Evolutionary conservation across 2,797 vertebrate genomes (phyloP).

Genomic region (Hemibagrus guttatus): DNA sequence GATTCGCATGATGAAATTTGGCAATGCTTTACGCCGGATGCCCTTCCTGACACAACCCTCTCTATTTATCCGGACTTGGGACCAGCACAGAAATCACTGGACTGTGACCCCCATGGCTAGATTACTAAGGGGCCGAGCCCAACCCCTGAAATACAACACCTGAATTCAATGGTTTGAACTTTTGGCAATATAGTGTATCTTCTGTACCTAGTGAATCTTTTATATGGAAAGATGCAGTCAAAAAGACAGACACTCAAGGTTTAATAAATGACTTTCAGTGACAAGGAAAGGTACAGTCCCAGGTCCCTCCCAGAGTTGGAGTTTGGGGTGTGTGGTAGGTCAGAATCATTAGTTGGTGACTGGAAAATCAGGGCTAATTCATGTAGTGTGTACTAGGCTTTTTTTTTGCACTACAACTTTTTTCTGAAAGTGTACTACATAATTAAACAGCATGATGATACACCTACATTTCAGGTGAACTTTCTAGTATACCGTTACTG

Average conservation of each 20-base stretch:
- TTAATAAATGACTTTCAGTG: not conserved
- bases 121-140: too few relatives aligned
- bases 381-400: not conserved
- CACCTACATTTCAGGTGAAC: not conserved
- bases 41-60: too few relatives aligned
- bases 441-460: not conserved
- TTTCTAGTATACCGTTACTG: not conserved
- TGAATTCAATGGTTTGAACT: too few relatives aligned
- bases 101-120: too few relatives aligned
- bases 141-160: too few relatives aligned
- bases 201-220: not conserved
- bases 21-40: too few relatives aligned
- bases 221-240: not conserved
- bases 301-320: not conserved
- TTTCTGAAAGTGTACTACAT: not conserved
- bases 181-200: too few relatives aligned
- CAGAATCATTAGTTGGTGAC: not conserved
- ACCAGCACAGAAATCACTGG: too few relatives aligned
- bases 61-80: too few relatives aligned
- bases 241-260: not conserved
- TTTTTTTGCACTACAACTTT: not conserved
- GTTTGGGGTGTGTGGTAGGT: not conserved
- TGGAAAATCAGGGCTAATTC: not conserved
- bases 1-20: too few relatives aligned
- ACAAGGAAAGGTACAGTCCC: not conserved